These are phyloP conservation scores for Conomelus anceps DNA, from an alignment of 2,888 invertebrate genomes.

Conservation along the genomic window DNA sequence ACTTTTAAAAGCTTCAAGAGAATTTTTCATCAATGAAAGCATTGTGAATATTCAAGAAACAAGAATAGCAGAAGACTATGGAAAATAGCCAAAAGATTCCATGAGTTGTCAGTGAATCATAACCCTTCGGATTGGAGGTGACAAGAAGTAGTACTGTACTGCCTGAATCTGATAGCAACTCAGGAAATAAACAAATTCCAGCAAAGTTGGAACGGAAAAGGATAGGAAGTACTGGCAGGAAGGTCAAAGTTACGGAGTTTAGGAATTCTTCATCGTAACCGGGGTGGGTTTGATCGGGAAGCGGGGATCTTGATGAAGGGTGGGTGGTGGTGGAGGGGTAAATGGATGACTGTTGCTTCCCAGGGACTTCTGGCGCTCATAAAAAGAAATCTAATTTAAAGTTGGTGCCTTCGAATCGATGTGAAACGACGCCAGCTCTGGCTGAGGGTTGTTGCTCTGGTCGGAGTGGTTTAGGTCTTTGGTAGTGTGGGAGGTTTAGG, in stretches of 20 bases:
- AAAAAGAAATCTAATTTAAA: constrained; percentile 21
- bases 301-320: neutral
- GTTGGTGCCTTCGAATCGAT: constrained; percentile 3
- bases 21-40: too few species aligned
- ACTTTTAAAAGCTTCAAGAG: too few species aligned
- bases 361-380: constrained; percentile 19
- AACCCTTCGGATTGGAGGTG: neutral
- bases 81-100: neutral
- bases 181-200: neutral
- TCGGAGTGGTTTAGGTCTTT: neutral
- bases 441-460: neutral
- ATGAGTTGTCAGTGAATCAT: neutral
- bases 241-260: neutral
- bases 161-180: neutral
- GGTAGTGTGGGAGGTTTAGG: neutral
- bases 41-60: too few species aligned
- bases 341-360: constrained; percentile 18
- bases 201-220: neutral
- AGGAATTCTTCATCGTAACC: neutral
- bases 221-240: neutral
- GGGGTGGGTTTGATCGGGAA: neutral
- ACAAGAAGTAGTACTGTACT: neutral
- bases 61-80: too few species aligned
- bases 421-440: neutral
- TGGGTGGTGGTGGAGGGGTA: neutral